A percentile compares a stretch with the other conserved stretches of the same genome.
Evolutionary conservation across 1,140 invertebrate species (phyloP).

Genomic region (Stenopsyche tienmushanensis): DNA sequence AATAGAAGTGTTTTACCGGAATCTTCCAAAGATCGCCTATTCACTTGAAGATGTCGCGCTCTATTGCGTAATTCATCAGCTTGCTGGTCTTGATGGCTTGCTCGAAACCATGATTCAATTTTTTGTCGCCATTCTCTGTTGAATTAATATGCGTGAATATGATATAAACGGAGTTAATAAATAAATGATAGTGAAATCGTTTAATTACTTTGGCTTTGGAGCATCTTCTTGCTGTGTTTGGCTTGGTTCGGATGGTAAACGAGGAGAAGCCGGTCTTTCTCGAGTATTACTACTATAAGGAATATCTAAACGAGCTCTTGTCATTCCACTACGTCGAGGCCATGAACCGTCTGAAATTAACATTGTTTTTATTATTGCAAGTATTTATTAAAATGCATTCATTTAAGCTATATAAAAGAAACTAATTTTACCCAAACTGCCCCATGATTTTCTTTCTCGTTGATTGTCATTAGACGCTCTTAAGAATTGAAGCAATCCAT

Average conservation of each 20-base stretch:
- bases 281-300: constrained; percentile 62
- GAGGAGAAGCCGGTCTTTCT: constrained; percentile 71
- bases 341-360: constrained; percentile 75
- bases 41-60: constrained; percentile 62
- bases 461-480: constrained; percentile 65
- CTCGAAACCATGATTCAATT: constrained; percentile 87
- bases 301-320: constrained; percentile 69
- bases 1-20: constrained; percentile 61
- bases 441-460: constrained; percentile 84
- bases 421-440: constrained; percentile 66
- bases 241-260: constrained; percentile 58
- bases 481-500: constrained; percentile 83
- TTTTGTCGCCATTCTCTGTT: constrained; percentile 79
- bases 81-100: constrained; percentile 78
- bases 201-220: constrained; percentile 52
- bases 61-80: constrained; percentile 66
- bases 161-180: constrained; percentile 8
- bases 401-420: constrained; percentile 1
- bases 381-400: constrained; percentile 1
- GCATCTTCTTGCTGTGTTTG: constrained; percentile 42
- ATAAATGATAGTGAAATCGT: constrained; percentile 12
- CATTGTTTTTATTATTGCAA: constrained; percentile 5
- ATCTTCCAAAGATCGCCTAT: constrained; percentile 77
- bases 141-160: constrained; percentile 4
- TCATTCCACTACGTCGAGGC: constrained; percentile 72